phyloP scores from a whole-genome alignment of 2,113 vertebrate species.

The Myocastor coypus region DNA sequence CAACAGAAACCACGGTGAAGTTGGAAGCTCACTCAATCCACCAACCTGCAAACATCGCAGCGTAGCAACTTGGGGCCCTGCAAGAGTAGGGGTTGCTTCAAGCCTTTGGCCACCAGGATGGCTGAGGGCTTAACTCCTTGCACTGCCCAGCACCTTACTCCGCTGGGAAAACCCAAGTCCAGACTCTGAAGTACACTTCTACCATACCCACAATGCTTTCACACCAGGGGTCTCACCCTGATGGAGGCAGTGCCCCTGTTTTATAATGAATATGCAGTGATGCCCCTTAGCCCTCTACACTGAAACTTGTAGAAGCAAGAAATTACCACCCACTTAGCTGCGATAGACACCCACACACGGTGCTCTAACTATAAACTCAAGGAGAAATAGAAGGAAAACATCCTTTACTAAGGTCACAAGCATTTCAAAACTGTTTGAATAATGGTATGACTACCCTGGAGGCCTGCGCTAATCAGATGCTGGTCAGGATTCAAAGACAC shows the following conservation, averaged over 20 bases:
- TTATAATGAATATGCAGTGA: slow-evolving; percentile 1
- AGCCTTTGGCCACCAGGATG: neutral
- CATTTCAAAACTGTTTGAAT: neutral
- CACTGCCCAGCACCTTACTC: neutral
- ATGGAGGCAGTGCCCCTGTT: neutral
- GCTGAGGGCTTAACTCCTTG: neutral
- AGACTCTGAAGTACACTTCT: neutral
- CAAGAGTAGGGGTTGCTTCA: neutral
- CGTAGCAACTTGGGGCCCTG: neutral
- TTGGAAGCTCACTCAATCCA: neutral
- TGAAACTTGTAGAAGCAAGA: neutral
- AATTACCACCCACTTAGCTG: neutral
- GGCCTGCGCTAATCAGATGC: neutral
- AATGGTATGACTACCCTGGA: neutral
- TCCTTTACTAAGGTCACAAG: neutral
- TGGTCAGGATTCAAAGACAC: fast-evolving
- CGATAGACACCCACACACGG: neutral
- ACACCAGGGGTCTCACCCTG: neutral
- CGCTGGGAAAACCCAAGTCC: neutral
- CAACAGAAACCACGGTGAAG: neutral
- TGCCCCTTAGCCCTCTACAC: neutral
- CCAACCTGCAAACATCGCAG: neutral
- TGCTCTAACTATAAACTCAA: neutral
- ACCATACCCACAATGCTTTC: neutral
- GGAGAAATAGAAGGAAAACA: neutral